These are phyloP conservation scores for Luperina testacea DNA, from an alignment of 2,888 invertebrate genomes.

Conservation along the genomic window DNA sequence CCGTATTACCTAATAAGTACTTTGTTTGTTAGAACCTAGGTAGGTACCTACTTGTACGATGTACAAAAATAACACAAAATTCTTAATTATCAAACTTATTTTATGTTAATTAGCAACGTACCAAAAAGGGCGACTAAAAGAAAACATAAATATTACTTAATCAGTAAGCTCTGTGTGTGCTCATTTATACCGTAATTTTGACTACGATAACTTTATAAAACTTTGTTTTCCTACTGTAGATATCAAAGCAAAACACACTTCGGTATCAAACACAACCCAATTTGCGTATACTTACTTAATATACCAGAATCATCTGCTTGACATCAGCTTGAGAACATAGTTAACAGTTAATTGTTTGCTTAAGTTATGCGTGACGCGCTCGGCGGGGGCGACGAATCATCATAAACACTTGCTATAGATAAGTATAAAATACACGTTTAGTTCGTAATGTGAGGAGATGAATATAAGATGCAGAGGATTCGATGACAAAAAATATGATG, in stretches of 20 bases:
- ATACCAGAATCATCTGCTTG: conserved; percentile 3
- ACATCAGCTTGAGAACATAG: conserved; percentile 46
- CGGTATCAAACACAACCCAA: not conserved
- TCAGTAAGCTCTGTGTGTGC: not conserved
- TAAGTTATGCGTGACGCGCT: conserved; percentile 50
- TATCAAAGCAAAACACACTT: not conserved
- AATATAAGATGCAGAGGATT: conserved; percentile 20
- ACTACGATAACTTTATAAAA: not conserved
- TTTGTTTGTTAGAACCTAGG: too few relatives aligned
- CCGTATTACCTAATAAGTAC: too few relatives aligned
- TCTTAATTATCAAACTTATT: not conserved
- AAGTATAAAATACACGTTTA: conserved; percentile 39
- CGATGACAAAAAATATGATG: too few relatives aligned
- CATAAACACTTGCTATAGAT: conserved; percentile 34
- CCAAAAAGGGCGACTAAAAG: not conserved
- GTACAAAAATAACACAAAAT: not conserved
- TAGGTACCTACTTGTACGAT: too few relatives aligned
- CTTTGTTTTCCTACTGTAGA: not conserved
- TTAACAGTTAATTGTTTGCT: conserved; percentile 58
- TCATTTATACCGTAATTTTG: not conserved
- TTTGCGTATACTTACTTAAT: not conserved
- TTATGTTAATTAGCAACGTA: not conserved
- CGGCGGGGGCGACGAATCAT: conserved; percentile 29
- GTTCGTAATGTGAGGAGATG: not conserved
- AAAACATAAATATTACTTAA: not conserved